Conservation (phyloP, 2,113 vertebrate species). For the Macroglossus sobrinus region DNA sequence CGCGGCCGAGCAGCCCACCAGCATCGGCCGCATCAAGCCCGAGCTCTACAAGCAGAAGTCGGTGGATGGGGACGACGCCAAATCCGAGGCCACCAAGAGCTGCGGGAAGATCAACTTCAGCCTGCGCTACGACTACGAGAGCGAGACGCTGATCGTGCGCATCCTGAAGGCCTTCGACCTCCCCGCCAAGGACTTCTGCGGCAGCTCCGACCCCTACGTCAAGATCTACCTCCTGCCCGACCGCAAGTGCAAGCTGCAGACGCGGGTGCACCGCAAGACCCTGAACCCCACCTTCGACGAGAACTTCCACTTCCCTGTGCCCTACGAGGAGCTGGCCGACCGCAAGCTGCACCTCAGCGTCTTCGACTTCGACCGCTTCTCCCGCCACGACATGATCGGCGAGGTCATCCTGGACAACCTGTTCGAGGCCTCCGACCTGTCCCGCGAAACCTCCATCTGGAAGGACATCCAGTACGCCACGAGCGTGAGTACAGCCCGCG, state of each 20-base stretch:
- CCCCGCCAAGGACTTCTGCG: constrained; percentile 98
- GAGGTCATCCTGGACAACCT: constrained; percentile 90
- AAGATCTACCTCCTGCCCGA: constrained; percentile 98
- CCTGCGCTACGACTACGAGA: constrained; percentile 96
- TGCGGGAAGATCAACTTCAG: constrained; percentile 97
- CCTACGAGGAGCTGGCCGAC: constrained; percentile 85
- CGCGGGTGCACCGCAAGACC: constrained; percentile 97
- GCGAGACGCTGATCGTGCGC: constrained; percentile 91
- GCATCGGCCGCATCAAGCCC: constrained; percentile 95
- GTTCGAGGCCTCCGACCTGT: constrained; percentile 87
- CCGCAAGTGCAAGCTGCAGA: constrained; percentile 98
- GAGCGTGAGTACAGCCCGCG: constrained; percentile 79
- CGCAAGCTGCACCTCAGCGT: constrained; percentile 90
- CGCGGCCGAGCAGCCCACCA: constrained; percentile 89
- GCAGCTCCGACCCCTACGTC: constrained; percentile 98
- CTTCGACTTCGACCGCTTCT: constrained; percentile 91
- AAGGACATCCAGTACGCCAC: constrained; percentile 90
- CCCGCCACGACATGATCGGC: constrained; percentile 90
- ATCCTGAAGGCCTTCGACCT: constrained; percentile 95
- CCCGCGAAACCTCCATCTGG: constrained; percentile 88
- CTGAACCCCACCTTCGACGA: constrained; percentile 96
- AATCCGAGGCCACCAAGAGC: constrained; percentile 89
- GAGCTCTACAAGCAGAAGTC: constrained; percentile 95
- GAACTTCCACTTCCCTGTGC: constrained; percentile 94
- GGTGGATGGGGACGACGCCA: constrained; percentile 88